Conservation (phyloP, 1,140 invertebrate species). For the Sarcophaga bullata region DNA sequence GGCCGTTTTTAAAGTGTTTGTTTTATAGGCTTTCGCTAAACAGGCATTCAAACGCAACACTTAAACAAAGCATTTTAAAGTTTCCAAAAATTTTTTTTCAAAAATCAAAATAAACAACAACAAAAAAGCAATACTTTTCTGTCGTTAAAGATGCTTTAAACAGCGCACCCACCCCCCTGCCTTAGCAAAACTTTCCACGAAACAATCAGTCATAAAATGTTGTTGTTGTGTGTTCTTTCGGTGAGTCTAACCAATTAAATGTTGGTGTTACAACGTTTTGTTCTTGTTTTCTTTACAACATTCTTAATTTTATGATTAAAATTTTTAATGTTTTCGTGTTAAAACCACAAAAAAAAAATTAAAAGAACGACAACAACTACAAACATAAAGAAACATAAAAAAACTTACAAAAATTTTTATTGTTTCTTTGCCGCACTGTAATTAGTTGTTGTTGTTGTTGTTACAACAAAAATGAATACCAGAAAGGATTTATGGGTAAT, state of each 20-base stretch:
- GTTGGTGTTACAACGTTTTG: constrained; percentile 11
- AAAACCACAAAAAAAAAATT: constrained; percentile 1
- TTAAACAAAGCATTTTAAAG: no score
- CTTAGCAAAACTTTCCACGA: no score
- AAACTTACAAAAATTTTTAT: neutral
- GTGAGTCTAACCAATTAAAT: neutral
- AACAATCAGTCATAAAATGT: no score
- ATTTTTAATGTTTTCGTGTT: constrained; percentile 1
- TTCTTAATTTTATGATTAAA: constrained; percentile 5
- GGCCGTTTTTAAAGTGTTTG: no score
- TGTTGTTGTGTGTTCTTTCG: no score
- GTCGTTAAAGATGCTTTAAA: no score
- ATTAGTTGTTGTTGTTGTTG: constrained; percentile 19
- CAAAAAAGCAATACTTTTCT: no score
- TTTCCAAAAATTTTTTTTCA: no score
- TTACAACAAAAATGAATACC: neutral
- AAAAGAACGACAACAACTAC: neutral
- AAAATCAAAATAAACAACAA: no score
- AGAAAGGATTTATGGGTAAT: constrained; percentile 37
- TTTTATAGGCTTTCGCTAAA: no score
- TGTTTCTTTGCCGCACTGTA: neutral
- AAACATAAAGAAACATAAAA: neutral
- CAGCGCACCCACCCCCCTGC: no score
- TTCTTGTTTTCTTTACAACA: neutral
- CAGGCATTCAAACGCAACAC: no score